These are phyloP conservation scores for Abramis brama DNA, from an alignment of 2,113 vertebrate genomes.

Conservation along the genomic window DNA sequence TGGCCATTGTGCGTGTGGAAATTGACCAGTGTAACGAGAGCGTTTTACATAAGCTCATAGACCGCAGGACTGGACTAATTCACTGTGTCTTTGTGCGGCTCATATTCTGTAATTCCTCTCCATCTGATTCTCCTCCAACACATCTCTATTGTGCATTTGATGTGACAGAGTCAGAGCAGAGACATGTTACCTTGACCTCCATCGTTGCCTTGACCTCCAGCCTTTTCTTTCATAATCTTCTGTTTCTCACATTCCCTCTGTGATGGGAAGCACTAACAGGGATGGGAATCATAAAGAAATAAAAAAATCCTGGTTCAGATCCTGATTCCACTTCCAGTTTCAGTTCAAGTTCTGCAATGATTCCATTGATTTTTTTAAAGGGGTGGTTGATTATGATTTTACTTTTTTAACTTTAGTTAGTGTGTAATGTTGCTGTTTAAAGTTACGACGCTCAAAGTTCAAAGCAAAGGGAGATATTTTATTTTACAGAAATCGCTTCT, in stretches of 20 bases:
- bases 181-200: constrained; percentile 22
- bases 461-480: too few relatives aligned
- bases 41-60: constrained; percentile 72
- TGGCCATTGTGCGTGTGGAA: constrained; percentile 72
- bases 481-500: too few relatives aligned
- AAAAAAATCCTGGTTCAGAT: not conserved
- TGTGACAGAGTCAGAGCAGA: not conserved
- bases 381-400: too few relatives aligned
- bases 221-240: constrained; percentile 10
- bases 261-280: not conserved
- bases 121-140: constrained; percentile 62
- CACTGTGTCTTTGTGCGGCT: constrained; percentile 69
- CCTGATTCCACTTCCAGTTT: not conserved
- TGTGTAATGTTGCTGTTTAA: too few relatives aligned
- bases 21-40: constrained; percentile 76
- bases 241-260: not conserved
- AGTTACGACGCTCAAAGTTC: too few relatives aligned
- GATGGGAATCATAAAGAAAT: not conserved
- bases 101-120: constrained; percentile 67
- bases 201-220: constrained; percentile 51
- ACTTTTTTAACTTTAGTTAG: too few relatives aligned
- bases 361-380: not conserved
- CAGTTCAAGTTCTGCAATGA: not conserved
- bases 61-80: constrained; percentile 70
- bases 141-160: constrained; percentile 21